Base-by-base conservation (phyloP, 2,888 invertebrate species). In the Acanthosepion esculentum region DNA sequence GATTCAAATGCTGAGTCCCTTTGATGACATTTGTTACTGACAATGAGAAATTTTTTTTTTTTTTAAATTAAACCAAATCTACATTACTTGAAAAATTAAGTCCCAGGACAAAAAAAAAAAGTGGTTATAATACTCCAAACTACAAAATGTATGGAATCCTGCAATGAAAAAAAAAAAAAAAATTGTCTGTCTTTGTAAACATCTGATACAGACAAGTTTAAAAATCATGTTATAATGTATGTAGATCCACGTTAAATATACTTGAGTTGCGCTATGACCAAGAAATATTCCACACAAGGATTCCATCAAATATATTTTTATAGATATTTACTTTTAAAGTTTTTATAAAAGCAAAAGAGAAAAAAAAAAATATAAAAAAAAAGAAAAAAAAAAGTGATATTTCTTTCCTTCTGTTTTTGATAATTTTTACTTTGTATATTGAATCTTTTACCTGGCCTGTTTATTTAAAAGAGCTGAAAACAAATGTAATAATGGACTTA, bases 291-390 rank as follows among this genome's bases (percentile, higher is more conserved):
- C 78, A 78, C 78, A 78, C 12, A 78, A 78, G 78, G 78, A 78
- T 78, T 78, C 78, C 78, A 78, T 78, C 33, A 78, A 33, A 78
- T 78, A 78, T 78, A 78, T 78, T 78, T 78, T 78, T 78, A 78
- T 78, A 78, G 78, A 78, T 12, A 78, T 78, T 78, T 78, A 78
- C 78, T 78, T 78, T 78, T 33, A 78, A 78, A 10, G n/a, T 78
- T 78, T 78, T 78, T 78, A 78, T 78, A 78, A 78, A 78, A 78
- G 5, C n/a, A 78, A 78, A 78, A 78, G 5, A n/a, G 33, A 33
- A 78, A n/a, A 78, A 12, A 78, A 4, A 78, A 78, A 8, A n/a
- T 0, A n/a, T 1, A 78, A 55, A 59, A 59, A n/a, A n/a, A 78
- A n/a, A n/a, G 7, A 78, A 33, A 78, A n/a, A 78, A 78, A 78